Base-by-base conservation (phyloP, 2,113 vertebrate genomes). In the Candoia aspera region DNA sequence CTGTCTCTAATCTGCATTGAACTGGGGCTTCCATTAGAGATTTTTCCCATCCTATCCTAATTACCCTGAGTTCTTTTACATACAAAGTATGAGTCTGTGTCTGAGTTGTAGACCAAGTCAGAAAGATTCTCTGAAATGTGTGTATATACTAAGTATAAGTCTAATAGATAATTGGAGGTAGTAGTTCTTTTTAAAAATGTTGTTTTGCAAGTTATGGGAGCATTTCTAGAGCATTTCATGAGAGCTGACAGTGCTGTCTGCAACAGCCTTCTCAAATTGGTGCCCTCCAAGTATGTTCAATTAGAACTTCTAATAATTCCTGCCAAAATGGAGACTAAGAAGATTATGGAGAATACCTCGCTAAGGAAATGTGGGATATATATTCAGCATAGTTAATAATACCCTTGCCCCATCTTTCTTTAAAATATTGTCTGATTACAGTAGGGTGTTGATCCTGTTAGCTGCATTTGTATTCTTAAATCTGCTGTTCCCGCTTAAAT, bases 401-500 rank as follows among this genome's bases (percentile, higher is more conserved):
- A 49, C 57, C 17, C 29, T 33, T 33, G 11, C 37, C n/a, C 6
- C 26, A 59, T 3, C 29, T 62, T 59, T 60, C n/a, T 83, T 60
- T 9, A 83, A 79, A 46, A n/a, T 88, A 11, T 59, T 84, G 11
- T 83, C 21, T 53, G 24, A 83, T 29, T 91, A 26, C 37, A 79
- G 64, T 42, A 89, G 11, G 37, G 19, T 53, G 60, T 88, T 84
- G 58, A n/a, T 88, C 24, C 21, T 89, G 60, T 29, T 59, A 55
- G 29, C 15, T 85, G 46, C 6, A 33, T 89, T 79, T 62, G 29
- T 83, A 54, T 58, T 84, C 29, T 84, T 10, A 37, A 53, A 5
- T 84, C 68, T 58, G 42, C 9, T 55, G 58, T 84, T 89, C 46
- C 58, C 84, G 13, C 62, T 79, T 87, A 91, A 85, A 92, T 24